Percentiles rank a stretch among this genome's conserved stretches.
phyloP scores from a whole-genome alignment of 1,140 invertebrate species.

The Apis cerana region DNA sequence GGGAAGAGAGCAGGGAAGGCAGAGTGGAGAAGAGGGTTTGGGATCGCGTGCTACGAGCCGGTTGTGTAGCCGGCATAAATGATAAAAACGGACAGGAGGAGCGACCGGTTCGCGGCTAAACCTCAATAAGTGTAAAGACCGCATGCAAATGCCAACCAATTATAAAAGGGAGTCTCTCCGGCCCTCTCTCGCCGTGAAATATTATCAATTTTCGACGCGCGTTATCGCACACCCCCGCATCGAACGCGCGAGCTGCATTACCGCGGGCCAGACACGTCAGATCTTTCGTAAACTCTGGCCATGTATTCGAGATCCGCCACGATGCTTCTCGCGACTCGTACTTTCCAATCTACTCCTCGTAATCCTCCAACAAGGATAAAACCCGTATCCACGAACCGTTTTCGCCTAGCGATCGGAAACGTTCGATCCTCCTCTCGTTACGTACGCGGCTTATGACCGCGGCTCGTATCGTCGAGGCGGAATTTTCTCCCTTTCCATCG shows the following conservation, averaged over 20 bases:
- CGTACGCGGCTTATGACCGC: not conserved
- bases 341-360: not conserved
- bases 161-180: constrained; percentile 62
- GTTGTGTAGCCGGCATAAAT: constrained; percentile 73
- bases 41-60: constrained; percentile 72
- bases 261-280: constrained; percentile 14
- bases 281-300: constrained; percentile 5
- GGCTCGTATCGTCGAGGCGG: not conserved
- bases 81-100: constrained; percentile 76
- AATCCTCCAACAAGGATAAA: not conserved
- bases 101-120: constrained; percentile 72
- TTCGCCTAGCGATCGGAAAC: not conserved
- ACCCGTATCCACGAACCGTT: not conserved
- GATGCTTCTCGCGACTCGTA: not conserved
- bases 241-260: constrained; percentile 10
- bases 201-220: constrained; percentile 71
- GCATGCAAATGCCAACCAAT: constrained; percentile 74
- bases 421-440: too few relatives aligned
- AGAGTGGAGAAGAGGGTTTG: constrained; percentile 24
- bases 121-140: constrained; percentile 73
- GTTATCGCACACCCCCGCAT: constrained; percentile 49
- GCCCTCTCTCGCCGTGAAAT: constrained; percentile 61
- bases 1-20: not conserved
- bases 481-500: not conserved
- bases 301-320: not conserved